phyloP scores from a whole-genome alignment of 37 sponge, comb jelly and placozoan species.

The Lycopodina hypogea region DNA sequence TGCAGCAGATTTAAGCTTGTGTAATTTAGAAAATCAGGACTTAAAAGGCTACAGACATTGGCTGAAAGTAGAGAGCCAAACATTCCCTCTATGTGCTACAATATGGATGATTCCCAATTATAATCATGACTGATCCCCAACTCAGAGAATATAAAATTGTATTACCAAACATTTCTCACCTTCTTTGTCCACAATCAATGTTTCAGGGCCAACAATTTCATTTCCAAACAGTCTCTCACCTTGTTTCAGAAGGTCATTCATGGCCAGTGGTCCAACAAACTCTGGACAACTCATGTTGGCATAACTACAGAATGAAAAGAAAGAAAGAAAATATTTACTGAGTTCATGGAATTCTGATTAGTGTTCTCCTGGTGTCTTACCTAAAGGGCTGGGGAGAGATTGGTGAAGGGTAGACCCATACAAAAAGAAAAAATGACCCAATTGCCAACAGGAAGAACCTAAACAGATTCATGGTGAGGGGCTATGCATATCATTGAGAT shows the following conservation, averaged over 20 bases:
- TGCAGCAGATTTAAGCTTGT: too few species aligned
- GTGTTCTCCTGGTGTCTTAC: neutral
- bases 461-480: too few species aligned
- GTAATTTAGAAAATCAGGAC: too few species aligned
- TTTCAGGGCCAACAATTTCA: slow-evolving; percentile 61
- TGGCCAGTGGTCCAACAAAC: slow-evolving; percentile 38
- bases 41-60: too few species aligned
- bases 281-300: neutral
- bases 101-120: too few species aligned
- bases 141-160: too few species aligned
- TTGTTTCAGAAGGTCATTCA: slow-evolving; percentile 39
- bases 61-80: too few species aligned
- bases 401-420: slow-evolving; percentile 42
- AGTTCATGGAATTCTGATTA: too few species aligned
- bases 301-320: neutral
- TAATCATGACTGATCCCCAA: too few species aligned
- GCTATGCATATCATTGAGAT: too few species aligned
- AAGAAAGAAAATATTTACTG: neutral
- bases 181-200: slow-evolving; percentile 40
- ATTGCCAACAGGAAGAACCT: neutral
- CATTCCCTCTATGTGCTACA: too few species aligned
- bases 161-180: too few species aligned
- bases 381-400: slow-evolving; percentile 34
- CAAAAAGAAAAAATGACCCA: neutral
- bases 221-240: slow-evolving; percentile 52